A percentile compares a stretch with the other conserved stretches of the same genome.
These are phyloP conservation scores for Hyposoter dolosus DNA, from an alignment of 2,888 invertebrate species.

Conservation along the genomic window DNA sequence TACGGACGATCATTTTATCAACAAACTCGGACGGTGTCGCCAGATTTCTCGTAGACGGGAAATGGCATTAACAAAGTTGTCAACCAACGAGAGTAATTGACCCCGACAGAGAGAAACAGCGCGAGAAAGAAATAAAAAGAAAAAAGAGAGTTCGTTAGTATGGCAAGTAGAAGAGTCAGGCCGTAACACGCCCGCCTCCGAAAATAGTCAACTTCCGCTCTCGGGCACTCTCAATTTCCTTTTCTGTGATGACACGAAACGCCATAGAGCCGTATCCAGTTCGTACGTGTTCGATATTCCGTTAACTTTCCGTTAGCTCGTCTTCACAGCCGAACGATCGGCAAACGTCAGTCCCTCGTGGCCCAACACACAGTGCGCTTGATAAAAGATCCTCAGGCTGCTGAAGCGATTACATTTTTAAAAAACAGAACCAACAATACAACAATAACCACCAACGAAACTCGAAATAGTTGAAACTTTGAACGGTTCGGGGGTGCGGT, in stretches of 20 bases:
- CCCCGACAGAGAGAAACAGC: background rate
- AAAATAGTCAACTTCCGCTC: constrained; percentile 52
- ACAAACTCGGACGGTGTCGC: background rate
- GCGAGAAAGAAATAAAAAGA: background rate
- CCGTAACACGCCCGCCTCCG: background rate
- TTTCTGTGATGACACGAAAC: constrained; percentile 26
- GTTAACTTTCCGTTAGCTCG: constrained; percentile 38
- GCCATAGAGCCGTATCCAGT: constrained; percentile 28
- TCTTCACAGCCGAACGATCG: constrained; percentile 10
- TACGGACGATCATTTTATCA: background rate
- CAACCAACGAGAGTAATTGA: constrained; percentile 18
- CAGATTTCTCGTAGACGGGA: background rate
- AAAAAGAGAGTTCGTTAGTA: background rate
- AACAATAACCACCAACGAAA: constrained; percentile 1
- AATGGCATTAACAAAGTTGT: constrained; percentile 4
- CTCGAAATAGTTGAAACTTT: background rate
- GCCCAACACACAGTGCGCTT: constrained; percentile 6
- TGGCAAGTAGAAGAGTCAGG: background rate
- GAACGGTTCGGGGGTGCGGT: constrained; percentile 70
- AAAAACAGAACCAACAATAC: constrained; percentile 4
- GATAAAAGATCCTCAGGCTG: background rate
- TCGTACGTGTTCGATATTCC: constrained; percentile 36
- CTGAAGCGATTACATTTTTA: background rate
- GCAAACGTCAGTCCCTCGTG: constrained; percentile 14
- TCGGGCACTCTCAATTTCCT: constrained; percentile 55